Evolutionary conservation across 1,140 invertebrate genomes (phyloP), one percentile per base, ranked within the genome.

Genomic region (Ooceraea biroi): DNA sequence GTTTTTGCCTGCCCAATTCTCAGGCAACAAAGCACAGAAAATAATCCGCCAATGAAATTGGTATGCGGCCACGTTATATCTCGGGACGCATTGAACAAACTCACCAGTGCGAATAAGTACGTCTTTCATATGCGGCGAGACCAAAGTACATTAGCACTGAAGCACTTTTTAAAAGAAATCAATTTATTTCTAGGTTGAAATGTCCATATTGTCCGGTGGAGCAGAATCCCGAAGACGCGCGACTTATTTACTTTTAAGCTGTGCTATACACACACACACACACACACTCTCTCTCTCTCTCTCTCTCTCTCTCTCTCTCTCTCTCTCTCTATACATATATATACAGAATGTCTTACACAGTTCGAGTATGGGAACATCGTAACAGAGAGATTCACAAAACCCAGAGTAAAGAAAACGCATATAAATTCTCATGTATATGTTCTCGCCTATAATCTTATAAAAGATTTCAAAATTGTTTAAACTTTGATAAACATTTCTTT

Each of bases 11-110:
- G 99, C 94, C 99, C 99, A 17, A 99, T 99, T 91, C 95, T 99
- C 63, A 96, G 98, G 52, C 98, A 99, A 94, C 99, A 99, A 94
- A 98, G 98, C 63, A 98, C 98, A 12, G 98, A 99, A 88, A 96
- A 96, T 84, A 99, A 99, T 96, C 99, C 99, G 74, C 99, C 99
- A 17, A 99, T 99, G 97, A 96, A 98, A 87, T 95, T 99, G 48
- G 96, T 98, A 0, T 99, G 99, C 95, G 99, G 99, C 27, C 99
- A 99, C 95, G 99, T 99, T 57, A 99, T 99, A 86, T 99, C 99
- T 1, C 96, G 97, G 87, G 99, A 99, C 95, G 99, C 99, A 65
- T 95, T 99, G 50, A 97, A 97, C 92, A 99, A 99, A 95, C 96
- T 99, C 73, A 97, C 97, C 71, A 98, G 96, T 92, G 97, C 97